These are phyloP conservation scores for Pteromalus puparum DNA, from an alignment of 1,140 invertebrate genomes.

Conservation along the genomic window DNA sequence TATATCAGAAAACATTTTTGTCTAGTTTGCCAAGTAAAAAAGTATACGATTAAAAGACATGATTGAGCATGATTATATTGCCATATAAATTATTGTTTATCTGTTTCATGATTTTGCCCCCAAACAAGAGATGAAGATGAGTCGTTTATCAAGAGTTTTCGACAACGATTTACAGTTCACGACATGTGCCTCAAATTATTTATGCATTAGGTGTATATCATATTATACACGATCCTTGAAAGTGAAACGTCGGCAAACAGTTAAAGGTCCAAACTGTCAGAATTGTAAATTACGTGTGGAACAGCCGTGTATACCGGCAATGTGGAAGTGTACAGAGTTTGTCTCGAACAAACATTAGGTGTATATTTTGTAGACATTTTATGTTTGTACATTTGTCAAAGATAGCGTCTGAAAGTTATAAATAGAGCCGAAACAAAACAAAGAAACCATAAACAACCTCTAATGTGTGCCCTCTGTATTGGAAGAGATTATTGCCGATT, in stretches of 20 bases:
- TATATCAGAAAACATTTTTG: neutral
- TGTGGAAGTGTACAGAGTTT: conserved; percentile 2
- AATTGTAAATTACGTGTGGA: neutral
- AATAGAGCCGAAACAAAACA: conserved; percentile 24
- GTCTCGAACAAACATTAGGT: conserved; percentile 4
- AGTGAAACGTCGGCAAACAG: neutral
- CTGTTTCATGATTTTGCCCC: conserved; percentile 18
- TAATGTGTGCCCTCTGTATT: neutral
- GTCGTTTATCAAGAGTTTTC: neutral
- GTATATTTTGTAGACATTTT: conserved; percentile 24
- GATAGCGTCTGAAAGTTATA: neutral
- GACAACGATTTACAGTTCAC: conserved; percentile 3
- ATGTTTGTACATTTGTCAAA: conserved; percentile 14
- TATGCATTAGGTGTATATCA: neutral
- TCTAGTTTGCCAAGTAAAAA: conserved; percentile 3
- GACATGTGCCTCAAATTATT: conserved; percentile 19
- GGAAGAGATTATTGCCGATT: neutral
- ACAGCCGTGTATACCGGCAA: conserved; percentile 3
- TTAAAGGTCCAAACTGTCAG: neutral
- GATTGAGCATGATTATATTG: conserved; percentile 27
- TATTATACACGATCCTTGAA: neutral
- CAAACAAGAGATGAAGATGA: conserved; percentile 9
- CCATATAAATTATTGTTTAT: conserved; percentile 19
- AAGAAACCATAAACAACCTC: conserved; percentile 5
- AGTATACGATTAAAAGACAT: conserved; percentile 20